These are phyloP conservation scores for Drosophila lacteicornis DNA, from an alignment of 1,140 invertebrate genomes.

Conservation along the genomic window DNA sequence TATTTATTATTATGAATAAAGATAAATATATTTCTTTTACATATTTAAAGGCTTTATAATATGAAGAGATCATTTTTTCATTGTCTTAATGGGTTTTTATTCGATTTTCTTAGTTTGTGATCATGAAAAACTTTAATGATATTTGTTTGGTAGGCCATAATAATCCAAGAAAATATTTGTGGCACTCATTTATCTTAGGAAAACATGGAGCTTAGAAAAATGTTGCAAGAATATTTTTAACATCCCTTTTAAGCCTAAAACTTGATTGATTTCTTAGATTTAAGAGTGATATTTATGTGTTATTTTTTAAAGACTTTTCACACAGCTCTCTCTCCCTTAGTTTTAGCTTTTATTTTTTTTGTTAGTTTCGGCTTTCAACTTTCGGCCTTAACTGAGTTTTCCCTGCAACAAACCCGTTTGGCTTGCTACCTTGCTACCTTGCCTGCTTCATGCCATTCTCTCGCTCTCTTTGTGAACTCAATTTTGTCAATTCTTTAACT, in stretches of 20 bases:
- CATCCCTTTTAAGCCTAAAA: background rate
- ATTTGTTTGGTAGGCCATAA: background rate
- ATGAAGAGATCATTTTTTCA: too few relatives aligned
- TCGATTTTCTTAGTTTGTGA: too few relatives aligned
- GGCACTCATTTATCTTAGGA: too few relatives aligned
- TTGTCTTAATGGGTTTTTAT: too few relatives aligned
- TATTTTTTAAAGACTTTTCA: background rate
- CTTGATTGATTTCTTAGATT: background rate
- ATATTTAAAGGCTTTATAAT: too few relatives aligned
- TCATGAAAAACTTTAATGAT: too few relatives aligned
- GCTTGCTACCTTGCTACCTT: conserved; percentile 25
- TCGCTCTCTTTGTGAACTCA: conserved; percentile 60
- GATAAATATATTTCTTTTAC: too few relatives aligned
- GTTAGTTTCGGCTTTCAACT: conserved; percentile 7
- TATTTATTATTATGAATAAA: too few relatives aligned
- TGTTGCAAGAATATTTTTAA: background rate
- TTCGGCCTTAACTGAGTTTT: conserved; percentile 33
- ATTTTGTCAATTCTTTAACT: conserved; percentile 78
- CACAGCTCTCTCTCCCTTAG: conserved; percentile 22
- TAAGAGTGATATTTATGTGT: background rate
- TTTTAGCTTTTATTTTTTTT: conserved; percentile 1
- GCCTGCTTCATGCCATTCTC: conserved; percentile 33
- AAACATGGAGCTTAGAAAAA: too few relatives aligned
- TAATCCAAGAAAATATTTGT: background rate
- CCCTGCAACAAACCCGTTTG: conserved; percentile 66